phyloP scores from a whole-genome alignment of 2,888 invertebrate species.

The Philereme transversata region DNA sequence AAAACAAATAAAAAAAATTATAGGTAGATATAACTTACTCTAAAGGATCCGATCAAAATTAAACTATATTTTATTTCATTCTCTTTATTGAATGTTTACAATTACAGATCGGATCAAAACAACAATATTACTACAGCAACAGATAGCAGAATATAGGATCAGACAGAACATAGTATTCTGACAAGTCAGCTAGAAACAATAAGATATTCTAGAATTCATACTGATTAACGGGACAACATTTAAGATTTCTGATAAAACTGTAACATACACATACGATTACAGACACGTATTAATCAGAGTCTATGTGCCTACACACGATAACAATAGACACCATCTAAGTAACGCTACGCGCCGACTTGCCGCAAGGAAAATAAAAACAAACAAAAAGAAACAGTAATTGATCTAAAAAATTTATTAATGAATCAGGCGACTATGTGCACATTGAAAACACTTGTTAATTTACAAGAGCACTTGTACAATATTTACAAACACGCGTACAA shows the following conservation, averaged over 20 bases:
- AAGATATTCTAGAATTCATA: slow-evolving; percentile 18
- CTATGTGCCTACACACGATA: slow-evolving; percentile 24
- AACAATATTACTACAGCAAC: slow-evolving; percentile 33
- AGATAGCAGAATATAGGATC: slow-evolving; percentile 25
- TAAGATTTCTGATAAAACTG: slow-evolving; percentile 27
- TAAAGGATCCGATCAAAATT: slow-evolving; percentile 12
- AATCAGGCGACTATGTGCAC: slow-evolving; percentile 85
- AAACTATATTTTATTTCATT: slow-evolving; percentile 36
- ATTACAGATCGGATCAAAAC: slow-evolving; percentile 41
- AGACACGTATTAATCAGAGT: slow-evolving; percentile 25
- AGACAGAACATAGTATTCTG: slow-evolving; percentile 23
- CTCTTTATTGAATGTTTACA: slow-evolving; percentile 42
- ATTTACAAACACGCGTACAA: slow-evolving; percentile 72
- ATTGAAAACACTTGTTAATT: slow-evolving; percentile 81
- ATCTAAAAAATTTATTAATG: slow-evolving; percentile 84
- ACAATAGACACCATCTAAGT: slow-evolving; percentile 28
- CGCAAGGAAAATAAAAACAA: slow-evolving; percentile 46
- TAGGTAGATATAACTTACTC: too few relatives aligned
- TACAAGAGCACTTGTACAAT: slow-evolving; percentile 78
- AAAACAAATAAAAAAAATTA: too few relatives aligned
- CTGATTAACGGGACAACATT: slow-evolving; percentile 24
- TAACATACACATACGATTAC: slow-evolving; percentile 23
- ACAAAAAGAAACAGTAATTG: slow-evolving; percentile 64
- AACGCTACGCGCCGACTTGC: slow-evolving; percentile 36
- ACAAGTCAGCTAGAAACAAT: slow-evolving; percentile 32